A percentile compares a stretch with the other conserved stretches of the same genome.
Conservation (phyloP, 1,140 invertebrate species). For the Arctopsyche grandis region DNA sequence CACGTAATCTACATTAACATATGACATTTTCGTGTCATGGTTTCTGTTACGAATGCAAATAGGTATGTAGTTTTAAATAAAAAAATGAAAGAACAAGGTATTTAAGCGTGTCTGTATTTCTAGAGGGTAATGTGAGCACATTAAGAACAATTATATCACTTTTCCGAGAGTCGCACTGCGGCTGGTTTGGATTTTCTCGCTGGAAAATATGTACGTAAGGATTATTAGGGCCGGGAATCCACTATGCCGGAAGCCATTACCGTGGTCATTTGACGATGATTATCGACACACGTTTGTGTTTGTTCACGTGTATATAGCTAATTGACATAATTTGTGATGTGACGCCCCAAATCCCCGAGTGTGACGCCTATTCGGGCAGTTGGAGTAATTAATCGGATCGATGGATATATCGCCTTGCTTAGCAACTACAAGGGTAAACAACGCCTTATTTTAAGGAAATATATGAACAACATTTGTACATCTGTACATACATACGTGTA, state of each 20-base stretch:
- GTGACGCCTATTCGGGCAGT: conserved; percentile 6
- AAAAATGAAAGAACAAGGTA: too few species aligned
- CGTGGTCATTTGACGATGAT: too few species aligned
- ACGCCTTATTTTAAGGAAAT: too few species aligned
- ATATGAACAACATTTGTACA: too few species aligned
- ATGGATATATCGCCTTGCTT: not conserved
- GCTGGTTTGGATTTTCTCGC: not conserved
- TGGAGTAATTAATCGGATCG: conserved; percentile 16
- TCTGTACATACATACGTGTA: too few species aligned
- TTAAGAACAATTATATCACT: not conserved
- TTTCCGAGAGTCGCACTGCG: conserved; percentile 12
- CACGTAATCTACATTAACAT: too few species aligned
- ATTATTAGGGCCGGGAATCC: too few species aligned
- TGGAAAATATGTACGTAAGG: not conserved
- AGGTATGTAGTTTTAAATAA: too few species aligned
- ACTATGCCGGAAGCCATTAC: too few species aligned
- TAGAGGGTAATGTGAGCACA: not conserved
- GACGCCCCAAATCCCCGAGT: not conserved
- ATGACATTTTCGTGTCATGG: too few species aligned
- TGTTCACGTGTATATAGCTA: not conserved
- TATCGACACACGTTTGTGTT: not conserved
- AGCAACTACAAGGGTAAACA: not conserved
- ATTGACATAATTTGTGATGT: conserved; percentile 21
- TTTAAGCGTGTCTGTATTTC: not conserved
- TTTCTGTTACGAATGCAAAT: too few species aligned